phyloP scores from a whole-genome alignment of 2,888 invertebrate genomes.

The Anarsia innoxiella region DNA sequence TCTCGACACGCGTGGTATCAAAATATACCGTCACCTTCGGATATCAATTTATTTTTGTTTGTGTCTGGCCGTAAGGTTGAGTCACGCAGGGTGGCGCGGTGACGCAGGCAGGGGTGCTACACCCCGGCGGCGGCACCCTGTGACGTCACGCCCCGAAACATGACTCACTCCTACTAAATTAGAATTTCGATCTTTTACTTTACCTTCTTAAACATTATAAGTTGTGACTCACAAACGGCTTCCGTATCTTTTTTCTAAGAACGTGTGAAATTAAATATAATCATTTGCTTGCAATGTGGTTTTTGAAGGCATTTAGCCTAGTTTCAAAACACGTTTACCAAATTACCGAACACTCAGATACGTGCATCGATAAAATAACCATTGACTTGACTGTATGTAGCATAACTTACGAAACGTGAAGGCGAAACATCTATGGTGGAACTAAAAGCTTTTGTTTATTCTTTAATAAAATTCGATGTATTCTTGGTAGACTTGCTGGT shows the following conservation, averaged over 20 bases:
- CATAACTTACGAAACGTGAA: conserved; percentile 6
- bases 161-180: conserved; percentile 47
- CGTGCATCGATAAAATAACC: conserved; percentile 13
- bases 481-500: no score
- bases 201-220: no score
- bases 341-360: conserved; percentile 10
- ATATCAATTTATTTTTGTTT: conserved; percentile 32
- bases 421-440: no score
- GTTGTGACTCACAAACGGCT: no score
- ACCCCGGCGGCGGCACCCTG: conserved; percentile 31
- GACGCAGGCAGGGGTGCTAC: conserved; percentile 41
- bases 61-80: conserved; percentile 37
- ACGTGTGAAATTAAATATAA: no score
- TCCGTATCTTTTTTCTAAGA: no score
- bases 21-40: conserved; percentile 7
- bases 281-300: no score
- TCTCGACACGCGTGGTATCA: conserved; percentile 1
- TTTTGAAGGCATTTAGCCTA: conserved; percentile 8
- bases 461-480: no score
- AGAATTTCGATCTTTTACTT: conserved; percentile 29
- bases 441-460: no score
- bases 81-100: conserved; percentile 33
- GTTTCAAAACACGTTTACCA: conserved; percentile 10
- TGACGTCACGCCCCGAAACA: conserved; percentile 43
- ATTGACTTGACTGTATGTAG: conserved; percentile 6